phyloP scores from a whole-genome alignment of 2,888 invertebrate species.

The Stenolophus ochropezus region DNA sequence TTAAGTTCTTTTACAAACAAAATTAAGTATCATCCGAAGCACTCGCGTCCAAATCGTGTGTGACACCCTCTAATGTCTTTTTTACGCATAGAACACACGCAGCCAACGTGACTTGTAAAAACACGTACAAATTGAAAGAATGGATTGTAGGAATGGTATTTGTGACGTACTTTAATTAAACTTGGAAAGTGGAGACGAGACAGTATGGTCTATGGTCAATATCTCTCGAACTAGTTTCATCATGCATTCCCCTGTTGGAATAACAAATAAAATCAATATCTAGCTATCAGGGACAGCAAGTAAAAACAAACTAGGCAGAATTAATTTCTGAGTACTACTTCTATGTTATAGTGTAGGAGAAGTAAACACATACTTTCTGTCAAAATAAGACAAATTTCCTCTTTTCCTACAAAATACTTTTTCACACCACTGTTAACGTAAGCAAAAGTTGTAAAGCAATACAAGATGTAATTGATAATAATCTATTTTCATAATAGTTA shows the following conservation, averaged over 20 bases:
- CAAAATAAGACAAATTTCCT: no score
- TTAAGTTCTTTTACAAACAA: constrained; percentile 34
- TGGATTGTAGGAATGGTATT: background rate
- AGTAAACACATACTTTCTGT: background rate
- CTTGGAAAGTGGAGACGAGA: background rate
- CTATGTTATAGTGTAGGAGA: background rate
- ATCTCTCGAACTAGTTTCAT: background rate
- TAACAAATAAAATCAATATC: constrained; percentile 30
- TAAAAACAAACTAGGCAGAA: constrained; percentile 34
- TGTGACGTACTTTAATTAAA: background rate
- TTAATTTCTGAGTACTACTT: constrained; percentile 15
- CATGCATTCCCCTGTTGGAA: background rate
- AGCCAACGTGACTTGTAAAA: constrained; percentile 28
- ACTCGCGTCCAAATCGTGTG: constrained; percentile 9
- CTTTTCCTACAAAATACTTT: no score
- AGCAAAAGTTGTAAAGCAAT: no score
- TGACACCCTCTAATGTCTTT: constrained; percentile 53
- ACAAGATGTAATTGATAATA: no score
- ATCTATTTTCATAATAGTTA: no score
- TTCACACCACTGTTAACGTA: no score
- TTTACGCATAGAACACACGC: constrained; percentile 49
- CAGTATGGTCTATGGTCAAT: background rate
- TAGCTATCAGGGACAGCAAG: background rate
- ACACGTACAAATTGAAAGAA: constrained; percentile 13
- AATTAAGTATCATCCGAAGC: constrained; percentile 21